phyloP scores from a whole-genome alignment of 1,140 invertebrate species.

The Drosophila sechellia region DNA sequence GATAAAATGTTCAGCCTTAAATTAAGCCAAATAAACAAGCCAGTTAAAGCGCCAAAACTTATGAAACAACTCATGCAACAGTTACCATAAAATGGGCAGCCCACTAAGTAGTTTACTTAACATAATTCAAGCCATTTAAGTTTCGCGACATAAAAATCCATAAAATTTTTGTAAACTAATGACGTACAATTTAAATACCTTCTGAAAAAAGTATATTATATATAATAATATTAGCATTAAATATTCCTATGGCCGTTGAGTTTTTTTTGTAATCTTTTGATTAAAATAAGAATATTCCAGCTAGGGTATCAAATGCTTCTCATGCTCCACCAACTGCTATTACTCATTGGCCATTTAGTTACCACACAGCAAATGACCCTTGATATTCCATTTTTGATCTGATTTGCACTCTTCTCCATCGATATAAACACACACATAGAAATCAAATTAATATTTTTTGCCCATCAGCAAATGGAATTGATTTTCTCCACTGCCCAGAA shows the following conservation, averaged over 20 bases:
- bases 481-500: slow-evolving; percentile 44
- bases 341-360: slow-evolving; percentile 4
- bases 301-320: background rate
- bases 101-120: too few relatives aligned
- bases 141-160: background rate
- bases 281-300: too few relatives aligned
- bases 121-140: too few relatives aligned
- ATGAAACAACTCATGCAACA: background rate
- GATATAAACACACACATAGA: slow-evolving; percentile 31
- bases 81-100: too few relatives aligned
- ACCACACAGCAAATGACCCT: slow-evolving; percentile 20
- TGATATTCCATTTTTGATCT: slow-evolving; percentile 33
- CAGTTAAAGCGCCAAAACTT: background rate
- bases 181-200: too few relatives aligned
- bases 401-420: slow-evolving; percentile 35
- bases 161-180: background rate
- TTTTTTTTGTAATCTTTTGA: too few relatives aligned
- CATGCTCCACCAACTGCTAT: background rate
- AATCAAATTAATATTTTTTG: slow-evolving; percentile 35
- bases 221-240: too few relatives aligned
- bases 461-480: slow-evolving; percentile 68
- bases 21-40: background rate
- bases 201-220: too few relatives aligned
- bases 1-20: too few relatives aligned
- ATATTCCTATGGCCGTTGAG: too few relatives aligned